Evolutionary conservation across 2,113 vertebrate species (phyloP).

Genomic region (Ophiodon elongatus): DNA sequence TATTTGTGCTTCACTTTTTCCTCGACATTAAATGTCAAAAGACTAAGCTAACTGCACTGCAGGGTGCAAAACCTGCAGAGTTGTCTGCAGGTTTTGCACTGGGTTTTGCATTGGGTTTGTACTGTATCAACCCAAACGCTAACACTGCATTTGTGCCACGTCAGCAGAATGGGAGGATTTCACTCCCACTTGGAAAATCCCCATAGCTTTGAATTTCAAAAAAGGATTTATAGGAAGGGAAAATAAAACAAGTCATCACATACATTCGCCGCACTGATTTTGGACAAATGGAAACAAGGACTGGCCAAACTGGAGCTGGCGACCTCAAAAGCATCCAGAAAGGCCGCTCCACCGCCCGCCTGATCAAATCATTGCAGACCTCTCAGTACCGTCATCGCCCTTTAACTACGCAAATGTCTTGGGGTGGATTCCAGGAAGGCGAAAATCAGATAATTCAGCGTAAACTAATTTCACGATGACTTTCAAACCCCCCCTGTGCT

Average conservation of each 20-base stretch:
- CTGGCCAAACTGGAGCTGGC: background rate
- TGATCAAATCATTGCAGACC: slow-evolving; percentile 5
- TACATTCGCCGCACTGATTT: background rate
- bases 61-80: background rate
- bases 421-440: slow-evolving; percentile 46
- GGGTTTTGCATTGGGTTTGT: background rate
- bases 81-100: background rate
- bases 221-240: background rate
- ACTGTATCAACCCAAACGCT: background rate
- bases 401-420: slow-evolving; percentile 12
- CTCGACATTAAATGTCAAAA: background rate
- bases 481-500: slow-evolving; percentile 18
- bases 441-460: slow-evolving; percentile 52
- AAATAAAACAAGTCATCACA: background rate
- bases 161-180: slow-evolving; percentile 7
- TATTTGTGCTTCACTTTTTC: background rate
- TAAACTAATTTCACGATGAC: slow-evolving; percentile 61
- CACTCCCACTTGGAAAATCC: background rate
- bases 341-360: background rate
- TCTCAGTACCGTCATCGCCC: background rate
- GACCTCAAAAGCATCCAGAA: slow-evolving; percentile 12
- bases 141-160: background rate
- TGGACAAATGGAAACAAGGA: background rate
- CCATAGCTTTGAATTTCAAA: background rate
- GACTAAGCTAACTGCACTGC: background rate